Evolutionary conservation across 2,113 vertebrate genomes (phyloP).

Genomic region (Brachyhypopomus occidentalis): DNA sequence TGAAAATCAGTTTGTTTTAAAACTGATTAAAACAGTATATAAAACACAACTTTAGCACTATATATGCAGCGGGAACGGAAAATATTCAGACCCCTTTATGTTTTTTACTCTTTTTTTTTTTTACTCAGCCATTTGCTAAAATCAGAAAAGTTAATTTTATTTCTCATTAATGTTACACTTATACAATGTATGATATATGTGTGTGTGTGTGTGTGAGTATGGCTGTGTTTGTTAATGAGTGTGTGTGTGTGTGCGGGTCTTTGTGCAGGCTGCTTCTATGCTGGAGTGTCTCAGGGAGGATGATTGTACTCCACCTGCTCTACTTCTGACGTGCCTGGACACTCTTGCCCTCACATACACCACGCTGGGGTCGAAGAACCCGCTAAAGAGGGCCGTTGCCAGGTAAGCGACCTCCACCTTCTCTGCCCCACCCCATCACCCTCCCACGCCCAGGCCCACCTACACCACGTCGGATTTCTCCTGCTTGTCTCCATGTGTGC

Average conservation of each 20-base stretch:
- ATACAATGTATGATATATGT: background rate
- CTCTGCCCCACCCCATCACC: slow-evolving; percentile 12
- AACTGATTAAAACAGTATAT: too few relatives aligned
- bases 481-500: background rate
- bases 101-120: too few relatives aligned
- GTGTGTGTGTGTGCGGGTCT: background rate
- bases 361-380: slow-evolving; percentile 83
- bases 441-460: too few relatives aligned
- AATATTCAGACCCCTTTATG: too few relatives aligned
- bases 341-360: slow-evolving; percentile 80
- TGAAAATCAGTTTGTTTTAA: too few relatives aligned
- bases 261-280: slow-evolving; percentile 75
- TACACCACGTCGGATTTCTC: background rate
- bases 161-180: too few relatives aligned
- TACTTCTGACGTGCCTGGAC: slow-evolving; percentile 78
- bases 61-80: too few relatives aligned
- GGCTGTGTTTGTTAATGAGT: slow-evolving; percentile 4
- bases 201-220: background rate
- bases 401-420: slow-evolving; percentile 63
- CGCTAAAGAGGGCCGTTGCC: slow-evolving; percentile 81
- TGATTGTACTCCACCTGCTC: slow-evolving; percentile 53
- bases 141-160: too few relatives aligned
- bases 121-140: too few relatives aligned
- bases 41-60: too few relatives aligned
- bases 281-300: slow-evolving; percentile 73